A percentile compares a stretch with the other conserved stretches of the same genome.
These are phyloP conservation scores for Drosophila sucinea DNA, from an alignment of 1,140 invertebrate genomes.

Conservation along the genomic window DNA sequence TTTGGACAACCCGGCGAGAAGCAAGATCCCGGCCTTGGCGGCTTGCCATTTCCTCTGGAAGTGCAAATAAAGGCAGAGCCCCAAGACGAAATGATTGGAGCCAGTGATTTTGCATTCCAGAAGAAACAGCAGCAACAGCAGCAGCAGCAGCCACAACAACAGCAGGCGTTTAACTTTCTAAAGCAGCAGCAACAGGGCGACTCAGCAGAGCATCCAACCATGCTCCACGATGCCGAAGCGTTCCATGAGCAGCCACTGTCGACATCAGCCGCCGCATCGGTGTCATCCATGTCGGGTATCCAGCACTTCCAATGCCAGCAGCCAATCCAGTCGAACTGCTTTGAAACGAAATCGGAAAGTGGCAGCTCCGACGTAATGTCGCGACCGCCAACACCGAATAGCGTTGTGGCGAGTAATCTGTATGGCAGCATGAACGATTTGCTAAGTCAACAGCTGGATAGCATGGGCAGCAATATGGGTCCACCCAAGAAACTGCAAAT, in stretches of 20 bases:
- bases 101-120: slow-evolving; percentile 35
- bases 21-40: slow-evolving; percentile 16
- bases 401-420: slow-evolving; percentile 46
- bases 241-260: slow-evolving; percentile 30
- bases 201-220: slow-evolving; percentile 19
- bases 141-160: slow-evolving; percentile 24
- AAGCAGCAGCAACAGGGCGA: slow-evolving; percentile 34
- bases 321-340: slow-evolving; percentile 56
- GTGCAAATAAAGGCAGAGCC: slow-evolving; percentile 75
- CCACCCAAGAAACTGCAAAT: slow-evolving; percentile 81
- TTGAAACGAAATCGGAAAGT: slow-evolving; percentile 80
- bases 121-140: slow-evolving; percentile 42
- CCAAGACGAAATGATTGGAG: slow-evolving; percentile 43
- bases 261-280: slow-evolving; percentile 22
- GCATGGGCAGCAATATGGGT: slow-evolving; percentile 74
- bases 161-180: slow-evolving; percentile 34
- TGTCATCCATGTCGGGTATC: neutral
- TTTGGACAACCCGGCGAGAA: slow-evolving; percentile 46
- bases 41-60: slow-evolving; percentile 42
- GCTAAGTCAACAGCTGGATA: slow-evolving; percentile 75
- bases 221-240: slow-evolving; percentile 25
- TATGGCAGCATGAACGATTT: slow-evolving; percentile 77
- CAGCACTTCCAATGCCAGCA: slow-evolving; percentile 49
- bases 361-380: slow-evolving; percentile 82
- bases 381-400: slow-evolving; percentile 76